phyloP scores from a whole-genome alignment of 2,113 vertebrate genomes.

The Perognathus longimembris region DNA sequence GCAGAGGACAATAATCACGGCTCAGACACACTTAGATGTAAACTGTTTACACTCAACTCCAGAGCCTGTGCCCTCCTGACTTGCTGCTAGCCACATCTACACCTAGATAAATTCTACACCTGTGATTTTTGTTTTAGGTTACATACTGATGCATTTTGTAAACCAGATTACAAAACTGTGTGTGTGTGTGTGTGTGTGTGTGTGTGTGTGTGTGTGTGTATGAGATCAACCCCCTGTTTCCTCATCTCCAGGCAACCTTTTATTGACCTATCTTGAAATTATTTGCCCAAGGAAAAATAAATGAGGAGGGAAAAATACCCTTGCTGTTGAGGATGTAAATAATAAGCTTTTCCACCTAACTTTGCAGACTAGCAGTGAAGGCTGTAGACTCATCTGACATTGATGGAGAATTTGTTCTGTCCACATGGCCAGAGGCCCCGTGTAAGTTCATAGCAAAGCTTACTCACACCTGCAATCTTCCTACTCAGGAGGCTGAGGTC shows the following conservation, averaged over 20 bases:
- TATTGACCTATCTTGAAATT: background rate
- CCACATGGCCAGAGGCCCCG: background rate
- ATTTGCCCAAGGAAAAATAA: conserved; percentile 32
- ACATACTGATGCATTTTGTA: background rate
- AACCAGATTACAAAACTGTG: background rate
- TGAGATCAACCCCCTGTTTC: background rate
- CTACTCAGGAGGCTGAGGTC: too few species aligned
- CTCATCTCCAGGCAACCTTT: background rate
- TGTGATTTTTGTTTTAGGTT: background rate
- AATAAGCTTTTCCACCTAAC: background rate
- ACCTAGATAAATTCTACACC: too few species aligned
- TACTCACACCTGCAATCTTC: background rate
- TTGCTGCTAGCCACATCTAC: background rate
- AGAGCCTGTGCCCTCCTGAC: background rate
- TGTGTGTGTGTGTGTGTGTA: background rate
- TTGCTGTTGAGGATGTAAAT: background rate
- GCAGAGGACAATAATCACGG: background rate
- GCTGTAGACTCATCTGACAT: too few species aligned
- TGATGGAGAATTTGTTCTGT: background rate
- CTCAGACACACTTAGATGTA: background rate
- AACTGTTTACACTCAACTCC: background rate
- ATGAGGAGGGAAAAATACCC: background rate
- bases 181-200: too few species aligned
- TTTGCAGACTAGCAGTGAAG: background rate
- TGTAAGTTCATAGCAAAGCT: background rate